These are phyloP conservation scores for Celastrina argiolus DNA, from an alignment of 2,888 invertebrate species.

Conservation along the genomic window DNA sequence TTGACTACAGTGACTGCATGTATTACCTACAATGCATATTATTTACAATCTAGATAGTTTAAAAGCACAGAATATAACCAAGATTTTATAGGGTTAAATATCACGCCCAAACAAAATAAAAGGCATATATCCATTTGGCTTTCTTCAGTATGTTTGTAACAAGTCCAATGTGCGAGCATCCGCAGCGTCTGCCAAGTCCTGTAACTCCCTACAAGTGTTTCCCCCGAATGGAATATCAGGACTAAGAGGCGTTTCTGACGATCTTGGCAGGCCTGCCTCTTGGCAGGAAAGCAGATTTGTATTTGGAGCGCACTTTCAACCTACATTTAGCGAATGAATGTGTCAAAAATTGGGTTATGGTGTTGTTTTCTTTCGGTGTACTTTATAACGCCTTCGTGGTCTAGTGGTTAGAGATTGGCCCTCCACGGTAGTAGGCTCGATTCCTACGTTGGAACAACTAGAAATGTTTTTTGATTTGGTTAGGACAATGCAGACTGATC, in stretches of 20 bases:
- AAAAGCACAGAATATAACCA: background rate
- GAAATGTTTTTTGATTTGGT: no score
- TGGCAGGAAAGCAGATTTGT: constrained; percentile 55
- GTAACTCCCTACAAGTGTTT: constrained; percentile 42
- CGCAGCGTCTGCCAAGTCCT: constrained; percentile 62
- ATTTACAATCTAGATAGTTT: no score
- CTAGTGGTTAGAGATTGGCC: no score
- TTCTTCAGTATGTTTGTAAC: constrained; percentile 56
- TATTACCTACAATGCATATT: no score
- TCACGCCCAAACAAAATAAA: constrained; percentile 33
- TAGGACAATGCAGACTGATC: no score
- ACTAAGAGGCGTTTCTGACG: constrained; percentile 45
- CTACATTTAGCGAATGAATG: constrained; percentile 44
- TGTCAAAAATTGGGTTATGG: constrained; percentile 47
- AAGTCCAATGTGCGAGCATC: constrained; percentile 64
- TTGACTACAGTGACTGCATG: no score
- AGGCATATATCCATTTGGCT: constrained; percentile 60
- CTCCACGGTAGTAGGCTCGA: no score
- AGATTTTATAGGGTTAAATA: background rate
- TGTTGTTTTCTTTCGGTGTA: constrained; percentile 36
- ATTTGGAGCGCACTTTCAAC: constrained; percentile 45
- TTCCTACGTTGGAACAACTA: no score
- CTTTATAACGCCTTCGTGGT: no score
- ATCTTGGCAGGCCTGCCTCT: constrained; percentile 65
- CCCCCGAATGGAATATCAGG: constrained; percentile 38